A percentile compares a stretch with the other conserved stretches of the same genome.
Conservation (phyloP, 2,113 vertebrate genomes). For the Cyphotilapia sp. region DNA sequence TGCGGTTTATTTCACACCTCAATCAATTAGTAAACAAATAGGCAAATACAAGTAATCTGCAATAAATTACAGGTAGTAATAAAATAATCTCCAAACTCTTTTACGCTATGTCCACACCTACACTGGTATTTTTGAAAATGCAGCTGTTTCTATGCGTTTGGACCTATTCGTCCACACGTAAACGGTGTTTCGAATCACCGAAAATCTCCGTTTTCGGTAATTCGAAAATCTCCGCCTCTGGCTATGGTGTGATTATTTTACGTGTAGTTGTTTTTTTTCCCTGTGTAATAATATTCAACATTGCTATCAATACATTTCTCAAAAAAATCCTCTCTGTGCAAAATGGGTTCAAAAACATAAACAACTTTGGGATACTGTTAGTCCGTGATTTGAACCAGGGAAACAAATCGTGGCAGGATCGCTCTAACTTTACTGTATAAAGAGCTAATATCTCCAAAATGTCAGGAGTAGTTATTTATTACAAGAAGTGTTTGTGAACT, state of each 20-base stretch:
- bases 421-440: neutral
- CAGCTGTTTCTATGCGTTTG: neutral
- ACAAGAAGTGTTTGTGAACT: neutral
- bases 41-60: neutral
- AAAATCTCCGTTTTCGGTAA: neutral
- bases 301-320: neutral
- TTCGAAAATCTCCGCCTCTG: neutral
- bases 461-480: neutral
- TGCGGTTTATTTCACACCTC: neutral
- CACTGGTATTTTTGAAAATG: neutral
- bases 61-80: neutral
- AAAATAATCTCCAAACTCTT: neutral
- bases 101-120: neutral
- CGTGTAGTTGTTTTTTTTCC: rapidly evolving
- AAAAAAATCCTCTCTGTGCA: neutral
- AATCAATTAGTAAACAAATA: neutral
- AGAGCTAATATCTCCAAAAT: neutral
- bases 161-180: neutral
- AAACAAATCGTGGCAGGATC: neutral
- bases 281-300: neutral
- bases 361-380: neutral
- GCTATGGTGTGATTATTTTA: neutral
- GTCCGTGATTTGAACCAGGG: neutral
- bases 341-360: neutral
- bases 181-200: rapidly evolving